A percentile compares a stretch with the other conserved stretches of the same genome.
These are phyloP conservation scores for Scaptodrosophila lebanonensis DNA, from an alignment of 1,140 invertebrate genomes.

Conservation along the genomic window DNA sequence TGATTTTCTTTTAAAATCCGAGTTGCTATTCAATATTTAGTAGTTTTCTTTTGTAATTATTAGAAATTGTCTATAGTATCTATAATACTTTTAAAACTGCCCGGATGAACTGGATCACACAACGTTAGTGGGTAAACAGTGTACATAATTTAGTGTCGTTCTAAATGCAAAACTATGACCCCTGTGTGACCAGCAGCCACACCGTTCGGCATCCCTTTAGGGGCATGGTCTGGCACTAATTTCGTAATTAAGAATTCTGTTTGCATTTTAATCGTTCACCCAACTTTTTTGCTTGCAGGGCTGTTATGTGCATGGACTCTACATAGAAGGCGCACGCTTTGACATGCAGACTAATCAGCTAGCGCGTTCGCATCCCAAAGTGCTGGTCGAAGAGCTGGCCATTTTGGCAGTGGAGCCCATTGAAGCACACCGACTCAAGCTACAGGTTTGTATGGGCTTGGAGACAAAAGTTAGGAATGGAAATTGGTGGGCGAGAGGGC, in stretches of 20 bases:
- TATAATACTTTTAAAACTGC: too few species aligned
- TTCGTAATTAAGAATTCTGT: conserved; percentile 76
- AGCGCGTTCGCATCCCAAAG: conserved; percentile 86
- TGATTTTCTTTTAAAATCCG: too few species aligned
- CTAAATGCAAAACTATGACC: conserved; percentile 69
- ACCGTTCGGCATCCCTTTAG: too few species aligned
- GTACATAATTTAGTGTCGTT: background rate
- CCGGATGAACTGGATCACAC: conserved; percentile 8
- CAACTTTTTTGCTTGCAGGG: conserved; percentile 79
- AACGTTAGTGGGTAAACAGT: background rate
- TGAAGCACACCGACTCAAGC: conserved; percentile 88
- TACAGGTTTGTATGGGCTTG: conserved; percentile 83
- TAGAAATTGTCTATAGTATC: too few species aligned
- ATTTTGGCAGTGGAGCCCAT: conserved; percentile 90
- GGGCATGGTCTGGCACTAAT: conserved; percentile 45
- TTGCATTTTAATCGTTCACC: conserved; percentile 70
- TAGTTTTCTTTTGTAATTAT: too few species aligned
- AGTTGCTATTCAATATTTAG: too few species aligned
- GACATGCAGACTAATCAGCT: conserved; percentile 84
- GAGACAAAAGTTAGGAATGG: too few species aligned
- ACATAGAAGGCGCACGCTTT: conserved; percentile 94
- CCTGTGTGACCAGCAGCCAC: conserved; percentile 10
- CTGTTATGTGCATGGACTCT: conserved; percentile 91
- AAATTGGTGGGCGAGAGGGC: background rate
- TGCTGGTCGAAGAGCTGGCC: conserved; percentile 90